Percentiles rank a stretch among this genome's conserved stretches.
Evolutionary conservation across 1,140 invertebrate genomes (phyloP).

Genomic region (Bathynomus jamesi): DNA sequence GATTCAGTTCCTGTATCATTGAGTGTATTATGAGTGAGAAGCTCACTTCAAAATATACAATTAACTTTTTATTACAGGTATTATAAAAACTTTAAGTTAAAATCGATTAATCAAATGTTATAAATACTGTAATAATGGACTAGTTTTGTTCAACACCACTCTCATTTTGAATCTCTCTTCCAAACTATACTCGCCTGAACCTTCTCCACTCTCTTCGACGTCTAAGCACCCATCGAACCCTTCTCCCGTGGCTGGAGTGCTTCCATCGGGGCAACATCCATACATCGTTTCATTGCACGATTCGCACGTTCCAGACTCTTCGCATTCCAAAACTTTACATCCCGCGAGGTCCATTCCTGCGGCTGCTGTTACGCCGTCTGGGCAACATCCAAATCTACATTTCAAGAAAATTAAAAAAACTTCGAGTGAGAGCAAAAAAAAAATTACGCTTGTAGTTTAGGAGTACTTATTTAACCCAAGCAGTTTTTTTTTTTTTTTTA

Average conservation of each 20-base stretch:
- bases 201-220: constrained; percentile 14
- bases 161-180: too few relatives aligned
- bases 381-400: constrained; percentile 72
- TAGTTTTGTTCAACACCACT: too few relatives aligned
- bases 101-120: too few relatives aligned
- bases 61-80: too few relatives aligned
- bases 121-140: too few relatives aligned
- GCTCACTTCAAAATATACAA: too few relatives aligned
- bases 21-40: too few relatives aligned
- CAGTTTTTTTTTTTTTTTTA: too few relatives aligned
- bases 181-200: neutral
- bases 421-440: too few relatives aligned
- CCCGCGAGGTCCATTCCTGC: constrained; percentile 21
- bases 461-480: neutral
- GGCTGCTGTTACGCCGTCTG: constrained; percentile 41
- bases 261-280: constrained; percentile 77
- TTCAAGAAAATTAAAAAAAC: constrained; percentile 45
- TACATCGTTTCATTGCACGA: constrained; percentile 63
- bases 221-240: constrained; percentile 73
- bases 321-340: neutral
- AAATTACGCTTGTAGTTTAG: neutral
- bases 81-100: too few relatives aligned
- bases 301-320: neutral
- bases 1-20: too few relatives aligned
- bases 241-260: constrained; percentile 65